phyloP scores from a whole-genome alignment of 2,113 vertebrate species.

The Polypterus senegalus region DNA sequence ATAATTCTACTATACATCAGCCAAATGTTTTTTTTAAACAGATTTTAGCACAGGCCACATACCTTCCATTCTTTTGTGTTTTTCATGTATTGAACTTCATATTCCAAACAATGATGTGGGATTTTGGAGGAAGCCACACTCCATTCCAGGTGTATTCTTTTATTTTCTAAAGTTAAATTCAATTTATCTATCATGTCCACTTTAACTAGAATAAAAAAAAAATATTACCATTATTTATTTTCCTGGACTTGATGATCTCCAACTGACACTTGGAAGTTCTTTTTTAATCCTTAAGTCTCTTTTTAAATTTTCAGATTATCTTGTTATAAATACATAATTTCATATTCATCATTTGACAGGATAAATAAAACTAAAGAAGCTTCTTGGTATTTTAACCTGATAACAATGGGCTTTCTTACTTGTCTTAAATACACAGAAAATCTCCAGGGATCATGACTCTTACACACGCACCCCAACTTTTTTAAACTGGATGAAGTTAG shows the following conservation, averaged over 20 bases:
- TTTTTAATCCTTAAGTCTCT: too few relatives aligned
- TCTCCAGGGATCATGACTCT: too few relatives aligned
- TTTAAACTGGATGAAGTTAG: too few relatives aligned
- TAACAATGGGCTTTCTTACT: too few relatives aligned
- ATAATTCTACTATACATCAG: too few relatives aligned
- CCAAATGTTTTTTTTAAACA: too few relatives aligned
- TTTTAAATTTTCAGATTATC: background rate
- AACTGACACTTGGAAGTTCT: too few relatives aligned
- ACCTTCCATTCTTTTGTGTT: background rate
- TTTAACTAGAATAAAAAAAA: background rate
- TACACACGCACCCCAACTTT: too few relatives aligned
- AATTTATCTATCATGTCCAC: background rate
- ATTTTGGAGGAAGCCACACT: background rate
- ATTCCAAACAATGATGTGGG: background rate
- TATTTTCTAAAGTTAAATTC: background rate
- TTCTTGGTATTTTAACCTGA: background rate
- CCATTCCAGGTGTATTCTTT: background rate
- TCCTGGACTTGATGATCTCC: too few relatives aligned
- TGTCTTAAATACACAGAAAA: too few relatives aligned
- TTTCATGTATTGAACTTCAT: background rate
- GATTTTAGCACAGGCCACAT: background rate
- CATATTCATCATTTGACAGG: background rate
- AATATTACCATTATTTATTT: background rate
- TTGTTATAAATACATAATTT: background rate
- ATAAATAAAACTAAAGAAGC: background rate